Percentiles rank a stretch among this genome's conserved stretches.
Conservation (phyloP, 2,888 invertebrate genomes). For the Chloromyia formosa region DNA sequence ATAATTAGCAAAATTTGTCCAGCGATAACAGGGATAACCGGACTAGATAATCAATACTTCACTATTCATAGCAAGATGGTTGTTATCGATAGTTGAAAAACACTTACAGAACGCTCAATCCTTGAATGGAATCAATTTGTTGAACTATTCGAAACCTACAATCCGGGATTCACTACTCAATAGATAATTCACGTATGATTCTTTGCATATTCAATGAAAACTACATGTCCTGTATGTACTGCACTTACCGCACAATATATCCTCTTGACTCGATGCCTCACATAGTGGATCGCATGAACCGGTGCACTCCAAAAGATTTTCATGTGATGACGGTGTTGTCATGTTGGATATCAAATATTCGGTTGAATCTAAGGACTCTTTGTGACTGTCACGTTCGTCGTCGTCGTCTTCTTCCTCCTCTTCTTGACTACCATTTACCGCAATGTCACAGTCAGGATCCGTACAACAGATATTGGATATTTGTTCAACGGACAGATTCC, state of each 20-base stretch:
- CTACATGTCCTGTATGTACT: not conserved
- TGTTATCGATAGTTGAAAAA: no score
- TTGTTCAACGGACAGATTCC: conserved; percentile 56
- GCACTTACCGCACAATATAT: conserved; percentile 31
- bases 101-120: not conserved
- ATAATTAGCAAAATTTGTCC: no score
- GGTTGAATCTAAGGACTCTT: conserved; percentile 57
- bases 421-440: conserved; percentile 50
- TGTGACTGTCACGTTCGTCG: conserved; percentile 54
- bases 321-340: conserved; percentile 56
- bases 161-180: not conserved
- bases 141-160: not conserved
- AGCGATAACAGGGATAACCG: no score
- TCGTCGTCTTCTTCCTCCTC: conserved; percentile 9
- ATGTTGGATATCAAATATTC: conserved; percentile 55
- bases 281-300: conserved; percentile 56
- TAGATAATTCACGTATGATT: not conserved
- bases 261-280: conserved; percentile 47
- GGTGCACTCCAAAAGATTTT: conserved; percentile 55
- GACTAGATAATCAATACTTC: no score
- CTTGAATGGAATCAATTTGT: not conserved
- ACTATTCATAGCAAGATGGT: no score
- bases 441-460: conserved; percentile 58
- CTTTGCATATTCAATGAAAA: not conserved
- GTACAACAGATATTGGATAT: conserved; percentile 56